Conservation (phyloP, 2,113 vertebrate genomes). For the Ammospiza nelsoni region DNA sequence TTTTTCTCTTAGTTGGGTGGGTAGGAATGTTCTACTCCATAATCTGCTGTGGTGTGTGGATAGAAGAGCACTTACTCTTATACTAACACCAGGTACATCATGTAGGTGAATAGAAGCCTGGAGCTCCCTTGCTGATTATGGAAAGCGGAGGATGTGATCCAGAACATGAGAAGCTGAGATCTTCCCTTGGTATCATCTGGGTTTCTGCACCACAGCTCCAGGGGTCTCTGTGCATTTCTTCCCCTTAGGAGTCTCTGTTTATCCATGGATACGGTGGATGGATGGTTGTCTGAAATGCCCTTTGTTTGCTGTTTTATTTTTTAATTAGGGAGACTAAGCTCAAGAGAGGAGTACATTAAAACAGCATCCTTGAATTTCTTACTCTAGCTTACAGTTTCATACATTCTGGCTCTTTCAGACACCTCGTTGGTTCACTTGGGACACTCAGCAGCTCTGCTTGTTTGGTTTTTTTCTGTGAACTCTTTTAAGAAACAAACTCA, state of each 20-base stretch:
- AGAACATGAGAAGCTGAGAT: background rate
- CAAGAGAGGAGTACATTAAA: background rate
- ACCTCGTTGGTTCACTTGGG: background rate
- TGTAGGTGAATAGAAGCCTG: background rate
- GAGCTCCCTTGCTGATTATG: background rate
- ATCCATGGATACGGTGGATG: background rate
- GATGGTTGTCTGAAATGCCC: background rate
- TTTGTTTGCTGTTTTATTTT: background rate
- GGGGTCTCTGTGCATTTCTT: background rate
- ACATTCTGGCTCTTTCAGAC: background rate
- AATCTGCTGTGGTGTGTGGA: background rate
- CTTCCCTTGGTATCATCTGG: background rate
- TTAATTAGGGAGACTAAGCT: background rate
- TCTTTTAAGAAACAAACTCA: background rate
- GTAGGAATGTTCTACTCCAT: background rate
- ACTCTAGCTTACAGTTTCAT: background rate
- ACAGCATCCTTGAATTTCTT: background rate
- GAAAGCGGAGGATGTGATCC: background rate
- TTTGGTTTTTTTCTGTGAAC: background rate
- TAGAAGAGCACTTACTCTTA: background rate
- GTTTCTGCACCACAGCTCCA: background rate
- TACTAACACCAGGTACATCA: background rate
- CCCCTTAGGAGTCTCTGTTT: background rate
- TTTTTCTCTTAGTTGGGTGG: background rate
- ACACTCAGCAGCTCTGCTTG: background rate